Evolutionary conservation across 2,113 vertebrate genomes (phyloP).

Genomic region (Petrocephalus zakoni): DNA sequence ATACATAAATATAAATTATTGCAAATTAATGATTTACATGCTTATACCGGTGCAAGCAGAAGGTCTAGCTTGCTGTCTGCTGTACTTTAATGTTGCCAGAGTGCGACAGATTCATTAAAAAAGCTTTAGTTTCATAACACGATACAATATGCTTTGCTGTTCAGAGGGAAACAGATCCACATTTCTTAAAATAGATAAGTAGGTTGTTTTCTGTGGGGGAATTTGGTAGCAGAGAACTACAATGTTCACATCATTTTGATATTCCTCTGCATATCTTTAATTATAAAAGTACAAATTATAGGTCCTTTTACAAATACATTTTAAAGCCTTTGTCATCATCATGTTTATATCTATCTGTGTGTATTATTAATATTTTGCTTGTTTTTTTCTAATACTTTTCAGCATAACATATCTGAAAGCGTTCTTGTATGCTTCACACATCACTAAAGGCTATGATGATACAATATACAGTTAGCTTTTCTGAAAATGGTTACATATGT

Average conservation of each 20-base stretch:
- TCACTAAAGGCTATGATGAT: background rate
- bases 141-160: background rate
- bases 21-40: background rate
- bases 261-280: background rate
- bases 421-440: background rate
- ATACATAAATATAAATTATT: background rate
- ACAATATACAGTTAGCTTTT: background rate
- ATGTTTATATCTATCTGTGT: background rate
- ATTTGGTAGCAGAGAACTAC: background rate
- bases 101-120: background rate
- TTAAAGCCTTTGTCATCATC: background rate
- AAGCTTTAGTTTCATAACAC: constrained; percentile 1
- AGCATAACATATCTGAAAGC: background rate
- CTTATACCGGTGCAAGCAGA: background rate
- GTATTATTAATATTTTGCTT: background rate
- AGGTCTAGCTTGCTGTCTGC: background rate
- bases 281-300: background rate
- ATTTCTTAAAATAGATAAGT: constrained; percentile 7
- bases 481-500: background rate
- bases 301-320: background rate
- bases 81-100: background rate
- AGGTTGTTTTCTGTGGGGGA: constrained; percentile 8
- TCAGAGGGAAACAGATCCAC: constrained; percentile 1
- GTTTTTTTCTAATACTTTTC: background rate
- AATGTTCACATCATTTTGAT: background rate